Base-by-base conservation (phyloP, 2,888 invertebrate species). In the Eupeodes latifasciatus region DNA sequence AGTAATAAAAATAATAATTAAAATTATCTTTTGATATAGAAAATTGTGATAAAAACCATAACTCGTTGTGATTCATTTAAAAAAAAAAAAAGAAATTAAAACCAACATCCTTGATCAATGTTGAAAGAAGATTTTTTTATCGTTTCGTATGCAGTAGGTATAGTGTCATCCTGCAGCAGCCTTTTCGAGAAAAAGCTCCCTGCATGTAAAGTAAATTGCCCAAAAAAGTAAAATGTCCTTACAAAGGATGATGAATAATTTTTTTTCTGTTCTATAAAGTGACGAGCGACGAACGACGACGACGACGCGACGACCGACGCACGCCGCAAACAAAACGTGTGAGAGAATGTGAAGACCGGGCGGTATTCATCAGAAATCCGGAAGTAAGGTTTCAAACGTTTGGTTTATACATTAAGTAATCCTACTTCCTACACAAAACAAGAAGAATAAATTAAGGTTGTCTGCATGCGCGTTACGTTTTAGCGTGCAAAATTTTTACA, bases 101-200 rank as follows among this genome's bases (percentile, higher is more conserved):
- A 19, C 14, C 9, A 34, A 49, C 3, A 47, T 59, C 72, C 59
- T 72, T 71, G 40, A 55, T 49, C 1, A 16, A 40, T 12, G 2
- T 40, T 14, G 9, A 57, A 55, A 27, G 44, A 5, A n/a, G 6
- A 7, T n/a, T 53, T 47, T 62, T 62, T 51, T 19, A n/a, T 53
- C 19, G 0, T 7, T 47, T 66, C 14, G 14, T 66, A 40, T 86
- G 82, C 69, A 82, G 78, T 69, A 59, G 57, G 59, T 59, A 72
- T 72, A 77, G 71, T 82, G 62, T 75, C 57, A 64, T 82, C 57
- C 78, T 82, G 69, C 82, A 72, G 59, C 81, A 77, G 59, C 47
- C 19, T 44, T 71, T 36, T 66, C n/a, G 12, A 19, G 14, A 51
- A 49, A 86, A 86, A 86, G 86, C 86, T 86, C 69, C 64, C 59